Base-by-base conservation (phyloP, 2,113 vertebrate genomes). In the Merops nubicus region DNA sequence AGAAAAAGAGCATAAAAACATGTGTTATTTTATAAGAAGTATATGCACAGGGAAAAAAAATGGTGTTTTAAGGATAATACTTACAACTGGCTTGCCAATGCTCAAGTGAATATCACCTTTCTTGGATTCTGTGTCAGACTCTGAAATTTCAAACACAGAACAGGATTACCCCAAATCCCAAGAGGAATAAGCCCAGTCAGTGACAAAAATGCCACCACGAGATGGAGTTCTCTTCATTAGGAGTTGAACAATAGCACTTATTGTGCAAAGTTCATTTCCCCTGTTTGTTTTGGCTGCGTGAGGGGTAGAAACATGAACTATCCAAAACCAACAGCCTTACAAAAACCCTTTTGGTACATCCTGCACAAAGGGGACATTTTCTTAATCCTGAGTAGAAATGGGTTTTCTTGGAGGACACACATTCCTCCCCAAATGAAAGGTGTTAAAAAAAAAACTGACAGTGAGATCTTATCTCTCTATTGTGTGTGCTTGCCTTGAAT, bases 11-110 rank as follows among this genome's bases (percentile, higher is more conserved):
- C 38, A 63, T 36, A 26, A 67, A 56, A 76, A 72, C 43, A 31
- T 12, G 25, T 40, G 81, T 85, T 62, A 68, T 57, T 60, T 92
- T 34, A 91, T 4, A 86, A 63, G 31, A 70, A 80, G 60, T 9
- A 69, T 2, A 89, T 42, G 56, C 64, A 50, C 26, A 51, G 50
- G n/a, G n/a, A n/a, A 23, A 54, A 62, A 93, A 9, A 78, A 54
- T 6, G 85, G 62, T 33, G n/a, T 88, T 93, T 86, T 81, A 89
- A 88, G 89, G 72, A 48, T 26, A 63, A 93, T 96, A 98, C 98
- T 98, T 97, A 98, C 98, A 4, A 97, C 73, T 81, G 98, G 98
- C 87, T 98, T 98, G 93, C 84, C 92, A 96, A 98, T 95, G 88
- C 94, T 96, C 78, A 97, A 97, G 73, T 97, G 97, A 83, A 70